Base-by-base conservation (phyloP, 2,113 vertebrate species). In the Phycodurus eques region DNA sequence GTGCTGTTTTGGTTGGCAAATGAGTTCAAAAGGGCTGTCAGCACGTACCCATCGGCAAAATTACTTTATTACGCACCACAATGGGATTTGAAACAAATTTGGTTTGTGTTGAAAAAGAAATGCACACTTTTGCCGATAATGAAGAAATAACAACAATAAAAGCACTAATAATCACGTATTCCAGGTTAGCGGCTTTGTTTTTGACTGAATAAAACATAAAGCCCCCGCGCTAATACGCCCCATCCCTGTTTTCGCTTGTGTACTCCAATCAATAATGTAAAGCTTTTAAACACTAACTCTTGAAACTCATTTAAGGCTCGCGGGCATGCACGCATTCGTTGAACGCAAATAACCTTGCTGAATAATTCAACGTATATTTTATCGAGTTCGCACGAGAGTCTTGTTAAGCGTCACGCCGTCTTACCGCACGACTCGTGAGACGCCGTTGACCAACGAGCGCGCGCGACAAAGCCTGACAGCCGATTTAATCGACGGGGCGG, bases 351-450 rank as follows among this genome's bases (percentile, higher is more conserved):
- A 54, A 63, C 4, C 20, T 59, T 69, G 46, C 63, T 83, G 53
- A 51, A 78, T 80, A 70, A 77, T 83, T 81, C 17, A 83, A 56
- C 20, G 17, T 31, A 59, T 71, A 71, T 56, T 66, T 27, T 27
- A 47, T 31, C 13, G 8, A 66, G 64, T 20, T 20, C 60, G 3
- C 8, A 60, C 13, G 8, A 19, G 4, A 31, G 1, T 4, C 27
- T 54, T 39, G 20, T 56, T 70, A 62, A 60, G 20, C 33, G 51
- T 17, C 31, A 12, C 31, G 22, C 17, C 11, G 4, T 73, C 64
- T 74, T 65, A 11, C 42, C 35, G 7, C 66, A 56, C 66, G 67
- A 68, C 14, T 11, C 53, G 51, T 42, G 44, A 60, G 68, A 78
- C 61, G 56, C 39, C 47, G 14, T 20, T 68, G 70, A 74, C 72